These are phyloP conservation scores for Anagyrus pseudococci DNA, from an alignment of 2,888 invertebrate genomes.

Conservation along the genomic window DNA sequence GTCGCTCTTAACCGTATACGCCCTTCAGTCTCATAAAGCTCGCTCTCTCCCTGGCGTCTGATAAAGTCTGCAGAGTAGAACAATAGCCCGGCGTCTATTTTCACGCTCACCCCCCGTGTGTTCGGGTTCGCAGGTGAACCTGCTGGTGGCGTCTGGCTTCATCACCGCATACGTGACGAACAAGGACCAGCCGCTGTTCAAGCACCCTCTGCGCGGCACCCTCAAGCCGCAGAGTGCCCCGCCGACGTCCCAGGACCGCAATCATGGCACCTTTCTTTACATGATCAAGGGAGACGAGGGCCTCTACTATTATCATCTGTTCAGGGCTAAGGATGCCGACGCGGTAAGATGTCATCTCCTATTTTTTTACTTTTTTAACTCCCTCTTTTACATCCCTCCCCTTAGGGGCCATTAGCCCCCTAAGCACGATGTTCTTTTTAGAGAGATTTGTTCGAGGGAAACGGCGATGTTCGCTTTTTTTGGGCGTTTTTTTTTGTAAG, in stretches of 20 bases:
- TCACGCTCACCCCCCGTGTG: too few species aligned
- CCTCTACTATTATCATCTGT: slow-evolving; percentile 78
- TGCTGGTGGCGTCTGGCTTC: slow-evolving; percentile 73
- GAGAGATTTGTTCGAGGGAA: too few species aligned
- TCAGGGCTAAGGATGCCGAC: slow-evolving; percentile 69
- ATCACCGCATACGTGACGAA: slow-evolving; percentile 53
- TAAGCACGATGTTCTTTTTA: too few species aligned
- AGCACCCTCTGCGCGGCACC: slow-evolving; percentile 52
- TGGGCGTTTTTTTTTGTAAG: too few species aligned
- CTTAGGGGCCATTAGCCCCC: too few species aligned
- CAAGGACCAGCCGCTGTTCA: slow-evolving; percentile 53
- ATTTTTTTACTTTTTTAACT: background rate
- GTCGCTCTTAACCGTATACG: too few species aligned
- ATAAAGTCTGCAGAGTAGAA: too few species aligned
- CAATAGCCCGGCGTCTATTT: too few species aligned
- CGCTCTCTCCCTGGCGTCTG: too few species aligned
- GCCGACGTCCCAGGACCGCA: slow-evolving; percentile 65
- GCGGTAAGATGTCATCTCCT: slow-evolving; percentile 57
- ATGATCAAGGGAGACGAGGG: slow-evolving; percentile 75
- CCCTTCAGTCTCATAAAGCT: too few species aligned
- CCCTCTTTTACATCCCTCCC: background rate
- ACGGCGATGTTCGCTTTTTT: too few species aligned
- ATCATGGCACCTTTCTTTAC: slow-evolving; percentile 72
- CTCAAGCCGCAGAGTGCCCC: slow-evolving; percentile 58
- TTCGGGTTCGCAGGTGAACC: slow-evolving; percentile 69